A percentile compares a stretch with the other conserved stretches of the same genome.
phyloP scores from a whole-genome alignment of 2,888 invertebrate species.

The Clistopyga incitator region DNA sequence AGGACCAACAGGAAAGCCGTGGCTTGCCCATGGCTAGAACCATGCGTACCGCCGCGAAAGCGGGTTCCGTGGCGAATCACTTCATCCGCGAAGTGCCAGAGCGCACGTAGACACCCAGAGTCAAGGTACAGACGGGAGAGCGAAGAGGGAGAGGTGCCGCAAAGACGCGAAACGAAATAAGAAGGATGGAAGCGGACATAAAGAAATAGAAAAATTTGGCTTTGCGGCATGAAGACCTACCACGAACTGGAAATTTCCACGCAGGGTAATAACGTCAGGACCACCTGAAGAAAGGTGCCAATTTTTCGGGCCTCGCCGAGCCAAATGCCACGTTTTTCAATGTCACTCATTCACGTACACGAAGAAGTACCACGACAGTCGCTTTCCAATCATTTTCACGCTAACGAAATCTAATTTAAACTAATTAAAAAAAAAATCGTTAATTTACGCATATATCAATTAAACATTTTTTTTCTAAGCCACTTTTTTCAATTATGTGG shows the following conservation, averaged over 20 bases:
- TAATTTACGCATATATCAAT: too few species aligned
- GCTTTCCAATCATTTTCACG: neutral
- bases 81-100: conserved; percentile 69
- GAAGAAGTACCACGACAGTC: neutral
- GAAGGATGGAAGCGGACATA: conserved; percentile 16
- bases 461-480: too few species aligned
- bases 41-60: conserved; percentile 40
- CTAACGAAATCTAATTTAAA: too few species aligned
- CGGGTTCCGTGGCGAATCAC: conserved; percentile 72
- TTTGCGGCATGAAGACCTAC: conserved; percentile 54
- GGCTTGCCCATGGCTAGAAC: conserved; percentile 5
- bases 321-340: conserved; percentile 10
- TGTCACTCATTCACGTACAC: conserved; percentile 1
- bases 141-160: neutral
- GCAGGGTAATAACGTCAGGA: conserved; percentile 25
- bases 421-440: too few species aligned
- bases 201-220: conserved; percentile 42
- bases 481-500: too few species aligned
- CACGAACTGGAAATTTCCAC: conserved; percentile 49
- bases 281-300: conserved; percentile 34
- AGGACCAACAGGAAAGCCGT: conserved; percentile 7
- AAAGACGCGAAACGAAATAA: conserved; percentile 25
- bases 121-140: neutral
- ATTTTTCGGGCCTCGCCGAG: conserved; percentile 19
- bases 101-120: conserved; percentile 35